These are phyloP conservation scores for Philereme transversata DNA, from an alignment of 2,888 invertebrate species.

Conservation along the genomic window DNA sequence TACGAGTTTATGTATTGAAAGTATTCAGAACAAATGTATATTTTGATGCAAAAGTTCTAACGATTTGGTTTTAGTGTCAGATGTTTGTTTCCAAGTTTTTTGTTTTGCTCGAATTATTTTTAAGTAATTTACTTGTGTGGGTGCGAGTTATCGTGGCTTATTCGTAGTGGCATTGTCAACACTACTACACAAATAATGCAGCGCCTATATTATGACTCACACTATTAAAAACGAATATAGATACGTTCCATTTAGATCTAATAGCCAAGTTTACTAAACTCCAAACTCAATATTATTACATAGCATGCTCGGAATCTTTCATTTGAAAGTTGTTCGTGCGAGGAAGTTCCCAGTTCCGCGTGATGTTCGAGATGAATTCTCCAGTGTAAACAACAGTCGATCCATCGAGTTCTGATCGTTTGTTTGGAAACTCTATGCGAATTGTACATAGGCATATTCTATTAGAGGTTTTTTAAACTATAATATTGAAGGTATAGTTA, in stretches of 20 bases:
- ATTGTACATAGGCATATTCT: conserved; percentile 14
- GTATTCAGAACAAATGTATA: conserved; percentile 30
- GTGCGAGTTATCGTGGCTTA: no score
- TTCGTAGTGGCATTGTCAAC: no score
- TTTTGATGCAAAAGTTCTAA: conserved; percentile 34
- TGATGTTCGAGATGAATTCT: conserved; percentile 33
- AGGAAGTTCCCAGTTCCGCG: conserved; percentile 33
- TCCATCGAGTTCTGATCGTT: conserved; percentile 40
- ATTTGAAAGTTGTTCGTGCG: conserved; percentile 65
- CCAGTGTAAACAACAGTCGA: conserved; percentile 52
- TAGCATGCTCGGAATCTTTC: conserved; percentile 61
- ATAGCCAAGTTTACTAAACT: conserved; percentile 30
- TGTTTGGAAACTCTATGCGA: conserved; percentile 23
- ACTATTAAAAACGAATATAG: conserved; percentile 6
- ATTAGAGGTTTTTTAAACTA: conserved; percentile 3
- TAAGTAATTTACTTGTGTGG: neutral
- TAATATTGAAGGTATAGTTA: neutral
- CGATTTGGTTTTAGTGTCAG: conserved; percentile 29
- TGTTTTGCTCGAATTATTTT: neutral
- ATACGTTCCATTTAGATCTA: conserved; percentile 19
- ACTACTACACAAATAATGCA: neutral
- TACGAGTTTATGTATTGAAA: conserved; percentile 36
- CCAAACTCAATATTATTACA: conserved; percentile 53
- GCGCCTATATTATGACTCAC: neutral
- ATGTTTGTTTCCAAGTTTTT: conserved; percentile 19